Conservation (phyloP, 2,113 vertebrate species). For the Elgaria multicarinata region DNA sequence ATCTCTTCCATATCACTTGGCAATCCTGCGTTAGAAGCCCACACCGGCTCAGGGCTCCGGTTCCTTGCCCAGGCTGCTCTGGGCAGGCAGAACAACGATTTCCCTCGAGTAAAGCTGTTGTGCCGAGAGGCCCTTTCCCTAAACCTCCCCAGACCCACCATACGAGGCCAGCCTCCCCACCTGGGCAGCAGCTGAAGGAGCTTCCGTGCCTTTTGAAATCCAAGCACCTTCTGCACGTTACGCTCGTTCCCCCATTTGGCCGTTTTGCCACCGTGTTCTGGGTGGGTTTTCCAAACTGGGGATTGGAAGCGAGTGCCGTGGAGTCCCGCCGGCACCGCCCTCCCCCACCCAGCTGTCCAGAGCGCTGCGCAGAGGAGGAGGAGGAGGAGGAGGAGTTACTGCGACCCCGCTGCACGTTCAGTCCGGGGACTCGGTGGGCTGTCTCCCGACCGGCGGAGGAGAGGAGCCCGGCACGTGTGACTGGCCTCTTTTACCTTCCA, state of each 20-base stretch:
- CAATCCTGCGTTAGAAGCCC: background rate
- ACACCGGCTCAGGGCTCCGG: background rate
- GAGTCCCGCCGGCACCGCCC: no score
- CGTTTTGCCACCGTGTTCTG: background rate
- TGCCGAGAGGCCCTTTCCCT: no score
- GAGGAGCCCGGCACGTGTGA: background rate
- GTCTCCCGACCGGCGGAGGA: background rate
- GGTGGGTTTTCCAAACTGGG: background rate
- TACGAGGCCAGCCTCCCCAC: no score
- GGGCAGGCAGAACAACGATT: background rate
- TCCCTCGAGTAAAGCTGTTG: no score
- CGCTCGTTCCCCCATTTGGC: background rate
- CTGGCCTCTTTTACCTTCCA: slow-evolving; percentile 60
- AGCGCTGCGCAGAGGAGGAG: no score
- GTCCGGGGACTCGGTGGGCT: no score
- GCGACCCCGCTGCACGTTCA: no score
- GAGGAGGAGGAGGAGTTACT: no score
- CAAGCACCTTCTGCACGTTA: no score
- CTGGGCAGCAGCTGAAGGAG: background rate
- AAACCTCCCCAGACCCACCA: background rate
- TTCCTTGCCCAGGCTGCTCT: background rate
- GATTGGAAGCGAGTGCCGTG: background rate
- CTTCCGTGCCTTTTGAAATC: background rate
- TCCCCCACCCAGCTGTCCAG: no score
- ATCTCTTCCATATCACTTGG: background rate